Evolutionary conservation across 1,140 invertebrate genomes (phyloP).

Genomic region (Eriosoma lanigerum): DNA sequence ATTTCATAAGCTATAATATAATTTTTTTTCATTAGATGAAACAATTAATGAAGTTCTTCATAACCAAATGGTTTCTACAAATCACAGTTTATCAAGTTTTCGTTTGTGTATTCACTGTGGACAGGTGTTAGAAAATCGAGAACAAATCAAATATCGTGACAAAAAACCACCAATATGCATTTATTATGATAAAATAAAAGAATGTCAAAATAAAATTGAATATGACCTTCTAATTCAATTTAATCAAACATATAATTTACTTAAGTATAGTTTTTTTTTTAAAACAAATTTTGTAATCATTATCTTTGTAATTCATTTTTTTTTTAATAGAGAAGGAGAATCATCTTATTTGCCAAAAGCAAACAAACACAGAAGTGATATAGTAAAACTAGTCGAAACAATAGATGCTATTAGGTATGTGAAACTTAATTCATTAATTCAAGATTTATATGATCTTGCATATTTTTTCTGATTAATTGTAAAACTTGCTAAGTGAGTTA

Average conservation of each 20-base stretch:
- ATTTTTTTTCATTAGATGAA: slow-evolving; percentile 23
- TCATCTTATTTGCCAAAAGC: slow-evolving; percentile 82
- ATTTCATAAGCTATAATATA: background rate
- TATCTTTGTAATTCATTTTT: background rate
- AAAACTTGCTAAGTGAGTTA: too few relatives aligned
- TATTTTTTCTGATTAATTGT: too few relatives aligned
- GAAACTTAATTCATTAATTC: slow-evolving; percentile 63
- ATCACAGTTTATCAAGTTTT: slow-evolving; percentile 7
- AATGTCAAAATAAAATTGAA: slow-evolving; percentile 45
- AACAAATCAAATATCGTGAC: slow-evolving; percentile 41
- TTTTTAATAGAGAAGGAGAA: slow-evolving; percentile 74
- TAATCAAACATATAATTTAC: slow-evolving; percentile 28
- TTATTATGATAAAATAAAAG: slow-evolving; percentile 43
- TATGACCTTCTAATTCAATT: slow-evolving; percentile 37
- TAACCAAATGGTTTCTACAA: background rate
- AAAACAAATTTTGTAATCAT: background rate
- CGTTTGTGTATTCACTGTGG: slow-evolving; percentile 38
- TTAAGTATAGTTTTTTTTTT: slow-evolving; percentile 28
- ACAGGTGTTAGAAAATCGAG: slow-evolving; percentile 41
- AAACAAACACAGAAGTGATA: slow-evolving; percentile 75
- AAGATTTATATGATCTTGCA: slow-evolving; percentile 64
- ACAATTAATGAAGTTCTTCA: slow-evolving; percentile 26
- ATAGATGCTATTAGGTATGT: slow-evolving; percentile 73
- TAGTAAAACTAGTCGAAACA: slow-evolving; percentile 82
- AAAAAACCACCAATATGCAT: slow-evolving; percentile 5